These are phyloP conservation scores for Progne subis DNA, from an alignment of 2,113 vertebrate species.

Conservation along the genomic window DNA sequence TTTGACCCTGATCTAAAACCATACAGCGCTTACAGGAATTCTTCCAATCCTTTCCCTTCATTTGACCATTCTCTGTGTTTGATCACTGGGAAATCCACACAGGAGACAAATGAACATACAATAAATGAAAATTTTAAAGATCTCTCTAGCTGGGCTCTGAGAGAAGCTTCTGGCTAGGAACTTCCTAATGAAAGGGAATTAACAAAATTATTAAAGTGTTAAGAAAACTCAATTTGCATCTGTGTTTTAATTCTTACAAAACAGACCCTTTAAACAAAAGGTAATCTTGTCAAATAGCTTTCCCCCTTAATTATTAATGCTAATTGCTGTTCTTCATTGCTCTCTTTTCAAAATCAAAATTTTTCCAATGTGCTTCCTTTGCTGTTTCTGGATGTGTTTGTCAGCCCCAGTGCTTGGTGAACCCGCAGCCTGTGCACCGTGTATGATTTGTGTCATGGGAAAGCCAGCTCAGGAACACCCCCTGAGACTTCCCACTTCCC, in stretches of 20 bases:
- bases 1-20: background rate
- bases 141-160: conserved; percentile 18
- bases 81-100: background rate
- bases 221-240: background rate
- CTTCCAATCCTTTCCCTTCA: background rate
- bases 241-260: conserved; percentile 2
- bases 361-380: background rate
- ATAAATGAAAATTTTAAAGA: conserved; percentile 5
- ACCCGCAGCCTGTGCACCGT: background rate
- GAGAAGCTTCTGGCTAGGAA: conserved; percentile 33
- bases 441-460: background rate
- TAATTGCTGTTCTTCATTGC: background rate
- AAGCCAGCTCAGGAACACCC: background rate
- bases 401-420: background rate
- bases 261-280: background rate
- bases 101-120: background rate
- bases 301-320: background rate
- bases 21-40: fast-evolving
- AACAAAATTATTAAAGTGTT: conserved; percentile 56
- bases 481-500: background rate
- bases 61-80: background rate
- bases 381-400: background rate
- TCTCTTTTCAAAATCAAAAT: background rate
- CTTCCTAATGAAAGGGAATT: conserved; percentile 61
- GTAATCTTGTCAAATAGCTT: conserved; percentile 1